Base-by-base conservation (phyloP, 2,797 vertebrate genomes). In the Alosa sapidissima region DNA sequence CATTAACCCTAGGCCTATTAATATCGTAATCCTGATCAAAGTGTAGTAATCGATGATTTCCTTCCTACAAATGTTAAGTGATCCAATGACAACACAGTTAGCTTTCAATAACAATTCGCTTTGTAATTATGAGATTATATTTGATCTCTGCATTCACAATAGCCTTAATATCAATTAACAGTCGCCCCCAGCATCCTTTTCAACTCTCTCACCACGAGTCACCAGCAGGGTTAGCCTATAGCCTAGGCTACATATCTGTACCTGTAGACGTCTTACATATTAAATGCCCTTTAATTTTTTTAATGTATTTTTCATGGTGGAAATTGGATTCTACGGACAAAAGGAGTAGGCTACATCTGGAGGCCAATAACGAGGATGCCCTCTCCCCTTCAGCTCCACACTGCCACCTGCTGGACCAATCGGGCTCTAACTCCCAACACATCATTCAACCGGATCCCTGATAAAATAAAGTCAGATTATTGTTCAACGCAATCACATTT, bases 401-500 rank as follows among this genome's bases (percentile, higher is more conserved):
- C 36, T 78, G 72, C 72, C 72, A 78, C 14, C 72, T 75, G 3
- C 36, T 36, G 68, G 41, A 3, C 10, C 16, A 41, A 19, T 16
- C 16, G 72, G 41, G 7, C 7, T 78, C 5, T 78, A 78, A 78
- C 72, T 2, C 4, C 41, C 41, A 78, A 47, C 41, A 45, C 16
- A 47, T 45, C 62, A 5, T 9, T 45, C 1, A 7, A 47, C 72
- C 45, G 72, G 0, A 78, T 4, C 21, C 3, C 21, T 83, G 83
- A 89, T 90, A 92, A 52, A 13, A 87, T 93, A 90, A 89, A 91
- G 84, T 60, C 78, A 83, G 16, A 36, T 89, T 94, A 85, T 83
- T 86, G 94, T 96, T 96, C 93, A 96, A 97, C 94, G 96, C 97
- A 98, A 95, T 98, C 96, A 98, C 96, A 95, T 98, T 99, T 98